Evolutionary conservation across 2,888 invertebrate genomes (phyloP).

Genomic region (Callyntrura sp.): DNA sequence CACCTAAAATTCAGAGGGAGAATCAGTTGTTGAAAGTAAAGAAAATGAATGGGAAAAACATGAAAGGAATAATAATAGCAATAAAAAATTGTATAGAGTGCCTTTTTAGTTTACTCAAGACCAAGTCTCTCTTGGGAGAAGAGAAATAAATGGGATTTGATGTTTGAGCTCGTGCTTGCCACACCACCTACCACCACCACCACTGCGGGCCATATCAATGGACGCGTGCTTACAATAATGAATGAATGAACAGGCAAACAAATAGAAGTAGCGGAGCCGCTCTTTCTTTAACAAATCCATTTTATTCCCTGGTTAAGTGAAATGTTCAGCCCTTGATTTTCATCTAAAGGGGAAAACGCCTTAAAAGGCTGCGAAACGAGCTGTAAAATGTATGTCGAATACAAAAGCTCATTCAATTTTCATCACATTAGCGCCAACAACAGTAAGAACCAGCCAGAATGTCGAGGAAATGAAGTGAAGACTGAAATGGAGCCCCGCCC

Average conservation of each 20-base stretch:
- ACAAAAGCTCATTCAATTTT: constrained; percentile 54
- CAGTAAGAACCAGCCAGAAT: neutral
- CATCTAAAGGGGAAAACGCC: constrained; percentile 5
- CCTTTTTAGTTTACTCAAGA: constrained; percentile 16
- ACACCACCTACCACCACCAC: constrained; percentile 45
- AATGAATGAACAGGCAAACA: neutral
- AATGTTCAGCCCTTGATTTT: constrained; percentile 51
- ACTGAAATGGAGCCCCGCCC: constrained; percentile 53
- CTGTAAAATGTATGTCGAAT: neutral
- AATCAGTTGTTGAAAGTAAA: neutral
- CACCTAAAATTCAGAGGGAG: neutral
- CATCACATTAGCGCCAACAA: neutral
- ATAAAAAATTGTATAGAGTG: constrained; percentile 52
- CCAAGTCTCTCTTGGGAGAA: constrained; percentile 44
- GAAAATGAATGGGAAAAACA: constrained; percentile 60
- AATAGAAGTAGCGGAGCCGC: neutral
- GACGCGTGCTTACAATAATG: constrained; percentile 53
- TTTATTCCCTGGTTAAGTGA: constrained; percentile 47
- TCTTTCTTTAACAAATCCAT: constrained; percentile 29
- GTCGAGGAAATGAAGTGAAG: constrained; percentile 5
- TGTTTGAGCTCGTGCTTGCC: constrained; percentile 48
- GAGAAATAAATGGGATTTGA: constrained; percentile 65
- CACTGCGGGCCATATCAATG: constrained; percentile 19
- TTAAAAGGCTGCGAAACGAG: constrained; percentile 18
- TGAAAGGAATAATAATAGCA: constrained; percentile 56